phyloP scores from a whole-genome alignment of 2,797 vertebrate genomes.

The Coluber constrictor region DNA sequence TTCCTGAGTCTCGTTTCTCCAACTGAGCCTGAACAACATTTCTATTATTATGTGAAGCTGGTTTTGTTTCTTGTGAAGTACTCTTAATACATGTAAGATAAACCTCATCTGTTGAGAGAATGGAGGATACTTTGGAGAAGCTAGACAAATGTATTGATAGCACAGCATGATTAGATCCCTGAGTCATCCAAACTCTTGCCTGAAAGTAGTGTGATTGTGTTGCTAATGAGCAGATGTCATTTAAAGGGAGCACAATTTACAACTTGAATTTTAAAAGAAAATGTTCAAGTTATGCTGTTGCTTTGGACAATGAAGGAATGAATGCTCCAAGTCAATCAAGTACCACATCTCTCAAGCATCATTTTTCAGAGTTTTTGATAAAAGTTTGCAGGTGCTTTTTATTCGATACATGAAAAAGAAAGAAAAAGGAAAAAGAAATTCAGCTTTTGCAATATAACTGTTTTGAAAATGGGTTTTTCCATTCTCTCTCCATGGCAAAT shows the following conservation, averaged over 20 bases:
- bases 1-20: neutral
- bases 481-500: neutral
- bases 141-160: constrained; percentile 4
- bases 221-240: constrained; percentile 40
- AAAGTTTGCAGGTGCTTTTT: constrained; percentile 31
- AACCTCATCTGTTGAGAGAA: neutral
- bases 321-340: neutral
- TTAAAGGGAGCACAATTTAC: constrained; percentile 30
- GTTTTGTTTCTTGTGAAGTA: neutral
- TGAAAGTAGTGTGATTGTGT: constrained; percentile 21
- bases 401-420: neutral
- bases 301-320: constrained; percentile 17
- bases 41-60: neutral
- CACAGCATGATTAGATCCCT: constrained; percentile 20
- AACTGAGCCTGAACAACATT: neutral
- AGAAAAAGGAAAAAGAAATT: neutral
- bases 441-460: neutral
- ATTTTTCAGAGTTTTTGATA: constrained; percentile 11
- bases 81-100: neutral
- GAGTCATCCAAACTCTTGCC: constrained; percentile 31
- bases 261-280: constrained; percentile 4
- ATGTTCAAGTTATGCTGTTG: neutral
- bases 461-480: neutral
- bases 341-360: neutral
- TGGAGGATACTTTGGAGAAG: neutral